A percentile compares a stretch with the other conserved stretches of the same genome.
phyloP scores from a whole-genome alignment of 1,140 invertebrate genomes.

The Drosophila ohnishii region DNA sequence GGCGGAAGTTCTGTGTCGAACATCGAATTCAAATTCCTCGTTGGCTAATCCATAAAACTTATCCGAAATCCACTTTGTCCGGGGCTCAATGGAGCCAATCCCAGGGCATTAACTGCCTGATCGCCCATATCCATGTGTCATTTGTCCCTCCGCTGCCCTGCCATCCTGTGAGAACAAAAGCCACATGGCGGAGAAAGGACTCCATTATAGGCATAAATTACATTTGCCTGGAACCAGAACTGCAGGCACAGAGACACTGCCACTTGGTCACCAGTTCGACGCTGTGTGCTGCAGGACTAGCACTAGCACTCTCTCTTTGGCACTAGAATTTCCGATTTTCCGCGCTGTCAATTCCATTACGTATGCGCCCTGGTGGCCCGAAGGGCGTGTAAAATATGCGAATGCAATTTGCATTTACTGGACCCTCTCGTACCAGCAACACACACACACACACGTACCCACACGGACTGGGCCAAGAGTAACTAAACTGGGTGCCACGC shows the following conservation, averaged over 20 bases:
- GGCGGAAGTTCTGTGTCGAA: too few relatives aligned
- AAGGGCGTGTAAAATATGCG: constrained; percentile 55
- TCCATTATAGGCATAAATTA: constrained; percentile 66
- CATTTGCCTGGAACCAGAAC: constrained; percentile 32
- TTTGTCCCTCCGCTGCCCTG: not conserved
- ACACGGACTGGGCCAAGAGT: constrained; percentile 14
- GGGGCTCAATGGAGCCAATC: constrained; percentile 26
- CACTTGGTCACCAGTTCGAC: constrained; percentile 26
- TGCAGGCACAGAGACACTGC: constrained; percentile 14
- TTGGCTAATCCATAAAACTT: constrained; percentile 15
- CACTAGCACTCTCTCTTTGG: not conserved
- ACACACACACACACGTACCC: constrained; percentile 13
- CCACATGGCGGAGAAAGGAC: constrained; percentile 38
- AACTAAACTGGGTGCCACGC: constrained; percentile 41
- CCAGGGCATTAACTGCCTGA: constrained; percentile 23
- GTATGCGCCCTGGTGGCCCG: constrained; percentile 50
- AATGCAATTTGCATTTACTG: constrained; percentile 61
- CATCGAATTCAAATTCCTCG: not conserved
- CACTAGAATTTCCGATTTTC: constrained; percentile 66
- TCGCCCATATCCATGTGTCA: constrained; percentile 28
- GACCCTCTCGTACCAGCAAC: constrained; percentile 10
- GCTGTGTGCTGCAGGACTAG: constrained; percentile 27
- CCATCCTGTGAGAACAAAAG: constrained; percentile 30
- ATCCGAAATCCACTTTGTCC: constrained; percentile 24
- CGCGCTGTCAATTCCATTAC: constrained; percentile 64